These are phyloP conservation scores for Patiria pectinifera DNA, from an alignment of 53 echinoderm and acorn worm genomes.

Conservation along the genomic window DNA sequence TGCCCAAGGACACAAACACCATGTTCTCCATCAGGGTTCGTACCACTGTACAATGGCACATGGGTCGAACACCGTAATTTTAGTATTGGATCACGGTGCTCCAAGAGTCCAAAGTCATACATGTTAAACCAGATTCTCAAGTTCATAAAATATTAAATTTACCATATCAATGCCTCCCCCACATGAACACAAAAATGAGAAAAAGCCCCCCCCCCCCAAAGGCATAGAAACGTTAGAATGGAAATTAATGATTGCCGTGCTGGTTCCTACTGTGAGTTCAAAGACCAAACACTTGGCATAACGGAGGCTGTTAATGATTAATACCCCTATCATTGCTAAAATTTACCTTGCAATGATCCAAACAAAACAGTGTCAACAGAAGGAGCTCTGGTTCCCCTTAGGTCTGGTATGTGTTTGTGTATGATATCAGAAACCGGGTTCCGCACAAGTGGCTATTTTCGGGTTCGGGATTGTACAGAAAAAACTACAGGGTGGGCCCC, in stretches of 20 bases:
- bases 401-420: conserved; percentile 53
- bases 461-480: conserved; percentile 14
- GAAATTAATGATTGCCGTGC: conserved; percentile 29
- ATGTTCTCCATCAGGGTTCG: too few relatives aligned
- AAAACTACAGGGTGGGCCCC: conserved; percentile 34
- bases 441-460: conserved; percentile 18
- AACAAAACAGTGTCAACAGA: conserved; percentile 33
- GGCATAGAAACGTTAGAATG: background rate
- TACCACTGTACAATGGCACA: too few relatives aligned
- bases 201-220: background rate
- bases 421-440: conserved; percentile 35
- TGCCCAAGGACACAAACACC: too few relatives aligned
- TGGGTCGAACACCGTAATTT: too few relatives aligned
- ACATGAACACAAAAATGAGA: background rate
- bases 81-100: too few relatives aligned
- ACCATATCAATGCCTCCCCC: background rate
- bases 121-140: background rate
- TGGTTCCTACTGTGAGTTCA: background rate
- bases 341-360: conserved; percentile 59
- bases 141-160: background rate
- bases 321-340: conserved; percentile 34
- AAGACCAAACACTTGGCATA: conserved; percentile 31
- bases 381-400: conserved; percentile 16
- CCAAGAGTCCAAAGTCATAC: too few relatives aligned
- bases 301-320: conserved; percentile 42